phyloP scores from a whole-genome alignment of 2,797 vertebrate species.

The Siniperca undulata region DNA sequence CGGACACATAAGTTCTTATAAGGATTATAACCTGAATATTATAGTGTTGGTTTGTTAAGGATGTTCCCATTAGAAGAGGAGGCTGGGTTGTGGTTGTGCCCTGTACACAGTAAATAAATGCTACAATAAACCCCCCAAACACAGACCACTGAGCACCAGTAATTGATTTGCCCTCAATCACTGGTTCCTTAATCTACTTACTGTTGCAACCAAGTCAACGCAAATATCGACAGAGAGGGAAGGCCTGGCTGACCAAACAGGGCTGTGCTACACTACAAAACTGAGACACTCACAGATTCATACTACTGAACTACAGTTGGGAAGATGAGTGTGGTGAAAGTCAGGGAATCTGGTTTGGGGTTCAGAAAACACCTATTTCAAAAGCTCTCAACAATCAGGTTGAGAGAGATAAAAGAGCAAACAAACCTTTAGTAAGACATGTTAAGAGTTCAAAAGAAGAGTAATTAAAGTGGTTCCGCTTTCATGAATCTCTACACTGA shows the following conservation, averaged over 20 bases:
- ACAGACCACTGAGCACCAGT: slow-evolving; percentile 68
- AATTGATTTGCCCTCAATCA: slow-evolving; percentile 82
- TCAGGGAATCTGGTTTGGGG: slow-evolving; percentile 4
- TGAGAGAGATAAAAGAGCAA: background rate
- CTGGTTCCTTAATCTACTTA: slow-evolving; percentile 74
- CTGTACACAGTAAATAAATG: slow-evolving; percentile 39
- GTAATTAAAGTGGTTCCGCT: background rate
- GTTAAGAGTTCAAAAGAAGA: background rate
- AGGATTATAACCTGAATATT: background rate
- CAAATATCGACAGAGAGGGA: slow-evolving; percentile 60
- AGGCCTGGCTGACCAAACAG: slow-evolving; percentile 50
- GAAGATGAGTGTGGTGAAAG: background rate
- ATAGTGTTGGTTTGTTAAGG: slow-evolving; percentile 24
- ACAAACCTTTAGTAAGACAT: background rate
- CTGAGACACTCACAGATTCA: slow-evolving; percentile 15
- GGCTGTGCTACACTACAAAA: slow-evolving; percentile 26
- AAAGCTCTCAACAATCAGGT: background rate
- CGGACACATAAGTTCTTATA: background rate
- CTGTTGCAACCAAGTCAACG: slow-evolving; percentile 68
- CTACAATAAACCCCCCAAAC: slow-evolving; percentile 46
- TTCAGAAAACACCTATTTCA: background rate
- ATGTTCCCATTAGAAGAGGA: slow-evolving; percentile 42
- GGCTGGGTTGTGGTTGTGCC: slow-evolving; percentile 27
- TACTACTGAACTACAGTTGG: background rate
- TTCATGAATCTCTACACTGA: background rate